Evolutionary conservation across 2,113 vertebrate genomes (phyloP), one percentile per base, ranked within the genome.

Genomic region (Ptilorrhoa leucosticta): DNA sequence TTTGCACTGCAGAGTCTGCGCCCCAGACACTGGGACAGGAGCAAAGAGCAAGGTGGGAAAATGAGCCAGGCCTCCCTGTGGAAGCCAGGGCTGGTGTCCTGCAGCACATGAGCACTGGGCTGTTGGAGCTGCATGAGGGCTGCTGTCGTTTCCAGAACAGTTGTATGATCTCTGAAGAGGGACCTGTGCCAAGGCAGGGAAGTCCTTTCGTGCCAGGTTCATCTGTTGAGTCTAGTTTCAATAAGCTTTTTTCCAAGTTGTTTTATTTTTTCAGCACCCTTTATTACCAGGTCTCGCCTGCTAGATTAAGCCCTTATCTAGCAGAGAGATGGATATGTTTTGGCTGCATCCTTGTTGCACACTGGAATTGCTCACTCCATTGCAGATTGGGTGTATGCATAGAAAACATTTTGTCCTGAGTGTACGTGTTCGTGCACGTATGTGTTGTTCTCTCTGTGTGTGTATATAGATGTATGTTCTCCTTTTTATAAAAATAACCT

Each of bases 401-500:
- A 51, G 94, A 54, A 94, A 70, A 95, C 86, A 81, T 72, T 88
- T 70, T 90, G 68, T 94, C 72, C 91, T 53, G 64, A 44, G 15
- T 24, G 50, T 92, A 47, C n/a, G 2, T 95, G 92, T 94, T 89
- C 60, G 71, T 90, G 60, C 86, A 37, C 30, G 48, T 82, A 8
- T 76, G 13, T 83, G 15, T 45, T 90, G 66, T 66, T 90, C 66
- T 83, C 16, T 48, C 0, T 75, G 0, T 51, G 5, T 77, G 14
- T 92, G 31, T 86, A 19, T 69, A 83, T 90, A 88, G 83, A 92
- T 86, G 35, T 76, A 35, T 15, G 56, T 83, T 27, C 44, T 92
- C 48, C 57, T 68, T 87, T 83, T 76, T 86, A 31, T 85, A 89
- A 85, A 95, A 94, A 86, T 90, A 93, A 89, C 78, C 87, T 92